A percentile compares a stretch with the other conserved stretches of the same genome.
Evolutionary conservation across 1,140 invertebrate species (phyloP).

Genomic region (Coenobita brevimanus): DNA sequence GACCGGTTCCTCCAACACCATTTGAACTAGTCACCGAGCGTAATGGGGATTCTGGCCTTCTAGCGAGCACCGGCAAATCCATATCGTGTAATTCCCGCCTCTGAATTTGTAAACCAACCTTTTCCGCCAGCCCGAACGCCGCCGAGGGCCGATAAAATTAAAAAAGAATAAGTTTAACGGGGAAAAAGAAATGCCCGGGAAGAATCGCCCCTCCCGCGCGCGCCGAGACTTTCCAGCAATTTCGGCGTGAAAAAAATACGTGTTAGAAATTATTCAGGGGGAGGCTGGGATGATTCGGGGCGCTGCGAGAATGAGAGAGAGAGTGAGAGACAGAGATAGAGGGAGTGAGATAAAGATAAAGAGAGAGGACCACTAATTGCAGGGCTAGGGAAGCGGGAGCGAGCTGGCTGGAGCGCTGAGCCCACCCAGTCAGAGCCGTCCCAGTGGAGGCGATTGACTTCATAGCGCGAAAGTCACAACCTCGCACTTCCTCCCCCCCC

Average conservation of each 20-base stretch:
- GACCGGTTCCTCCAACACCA: too few relatives aligned
- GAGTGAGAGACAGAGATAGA: neutral
- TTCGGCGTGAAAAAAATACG: slow-evolving; percentile 17
- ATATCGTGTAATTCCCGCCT: too few relatives aligned
- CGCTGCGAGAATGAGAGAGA: neutral
- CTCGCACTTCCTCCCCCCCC: neutral
- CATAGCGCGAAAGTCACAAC: slow-evolving; percentile 45
- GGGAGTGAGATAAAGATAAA: neutral
- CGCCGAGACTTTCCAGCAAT: slow-evolving; percentile 8
- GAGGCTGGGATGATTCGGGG: slow-evolving; percentile 13
- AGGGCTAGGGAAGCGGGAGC: neutral
- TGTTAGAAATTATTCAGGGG: slow-evolving; percentile 19
- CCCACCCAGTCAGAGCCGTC: neutral
- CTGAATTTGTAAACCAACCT: too few relatives aligned
- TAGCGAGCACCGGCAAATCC: too few relatives aligned
- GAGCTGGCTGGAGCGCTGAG: neutral
- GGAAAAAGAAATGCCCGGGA: too few relatives aligned
- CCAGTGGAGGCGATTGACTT: slow-evolving; percentile 42
- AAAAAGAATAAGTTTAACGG: too few relatives aligned
- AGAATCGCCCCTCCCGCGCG: too few relatives aligned
- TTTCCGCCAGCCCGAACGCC: too few relatives aligned
- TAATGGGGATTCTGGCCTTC: too few relatives aligned
- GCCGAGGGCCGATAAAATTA: too few relatives aligned
- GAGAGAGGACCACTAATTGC: neutral
- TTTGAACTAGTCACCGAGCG: too few relatives aligned